Evolutionary conservation across 2,113 vertebrate species (phyloP).

Genomic region (Halcyon senegalensis): DNA sequence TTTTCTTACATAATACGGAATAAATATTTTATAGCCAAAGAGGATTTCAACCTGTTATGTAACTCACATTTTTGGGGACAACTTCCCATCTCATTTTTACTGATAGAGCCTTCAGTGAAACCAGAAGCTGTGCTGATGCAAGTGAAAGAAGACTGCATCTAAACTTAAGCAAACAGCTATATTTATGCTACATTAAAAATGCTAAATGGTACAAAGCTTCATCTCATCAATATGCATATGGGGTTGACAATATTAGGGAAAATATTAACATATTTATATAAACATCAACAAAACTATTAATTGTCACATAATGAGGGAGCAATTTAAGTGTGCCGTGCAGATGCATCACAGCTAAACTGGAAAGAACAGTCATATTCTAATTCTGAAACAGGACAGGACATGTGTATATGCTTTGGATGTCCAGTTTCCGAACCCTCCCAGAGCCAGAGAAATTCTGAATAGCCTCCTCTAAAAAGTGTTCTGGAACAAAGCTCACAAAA

Average conservation of each 20-base stretch:
- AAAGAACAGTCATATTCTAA: background rate
- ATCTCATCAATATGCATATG: background rate
- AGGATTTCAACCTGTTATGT: slow-evolving; percentile 26
- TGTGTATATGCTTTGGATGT: accelerated
- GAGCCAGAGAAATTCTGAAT: background rate
- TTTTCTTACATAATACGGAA: slow-evolving; percentile 49
- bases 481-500: background rate
- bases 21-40: slow-evolving; percentile 54
- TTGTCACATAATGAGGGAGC: background rate
- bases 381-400: background rate
- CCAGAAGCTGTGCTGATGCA: background rate
- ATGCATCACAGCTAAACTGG: background rate
- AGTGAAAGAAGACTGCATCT: background rate
- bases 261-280: background rate
- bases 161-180: background rate
- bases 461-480: background rate
- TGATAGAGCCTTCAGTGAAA: background rate
- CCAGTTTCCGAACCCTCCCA: background rate
- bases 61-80: slow-evolving; percentile 12
- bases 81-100: slow-evolving; percentile 20
- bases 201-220: background rate
- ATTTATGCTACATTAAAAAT: background rate
- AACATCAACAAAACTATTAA: slow-evolving; percentile 14
- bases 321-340: background rate
- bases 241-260: background rate